Conservation (phyloP, 1,140 invertebrate species). For the Probaryconus sp. region DNA sequence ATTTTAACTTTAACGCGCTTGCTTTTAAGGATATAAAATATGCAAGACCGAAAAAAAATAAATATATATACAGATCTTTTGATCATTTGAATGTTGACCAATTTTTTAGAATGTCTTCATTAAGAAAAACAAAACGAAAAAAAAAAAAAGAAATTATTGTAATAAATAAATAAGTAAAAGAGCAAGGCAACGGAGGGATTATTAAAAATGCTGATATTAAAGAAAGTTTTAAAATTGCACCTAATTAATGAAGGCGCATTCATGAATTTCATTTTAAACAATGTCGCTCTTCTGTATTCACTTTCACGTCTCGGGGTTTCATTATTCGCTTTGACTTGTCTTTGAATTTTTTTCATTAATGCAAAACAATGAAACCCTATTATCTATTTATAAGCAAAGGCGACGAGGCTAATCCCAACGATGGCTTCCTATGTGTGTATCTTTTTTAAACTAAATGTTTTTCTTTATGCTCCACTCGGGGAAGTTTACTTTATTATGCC, state of each 20-base stretch:
- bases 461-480: constrained; percentile 14
- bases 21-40: no score
- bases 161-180: no score
- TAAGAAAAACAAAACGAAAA: no score
- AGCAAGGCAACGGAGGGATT: no score
- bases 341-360: constrained; percentile 50
- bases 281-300: constrained; percentile 45
- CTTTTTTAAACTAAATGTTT: constrained; percentile 43
- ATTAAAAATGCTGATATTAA: no score
- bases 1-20: no score
- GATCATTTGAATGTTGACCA: no score
- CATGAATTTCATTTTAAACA: constrained; percentile 52
- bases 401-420: constrained; percentile 38
- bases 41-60: no score
- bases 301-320: constrained; percentile 49
- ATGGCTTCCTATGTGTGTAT: constrained; percentile 18
- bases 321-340: constrained; percentile 51
- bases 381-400: constrained; percentile 46
- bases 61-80: no score
- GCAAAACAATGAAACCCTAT: constrained; percentile 56
- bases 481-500: constrained; percentile 16
- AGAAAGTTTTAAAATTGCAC: constrained; percentile 39
- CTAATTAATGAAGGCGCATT: constrained; percentile 43
- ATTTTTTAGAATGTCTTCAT: no score
- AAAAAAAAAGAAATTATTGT: no score